Evolutionary conservation across 2,113 vertebrate genomes (phyloP).

Genomic region (Astatotilapia flaviijosephi): DNA sequence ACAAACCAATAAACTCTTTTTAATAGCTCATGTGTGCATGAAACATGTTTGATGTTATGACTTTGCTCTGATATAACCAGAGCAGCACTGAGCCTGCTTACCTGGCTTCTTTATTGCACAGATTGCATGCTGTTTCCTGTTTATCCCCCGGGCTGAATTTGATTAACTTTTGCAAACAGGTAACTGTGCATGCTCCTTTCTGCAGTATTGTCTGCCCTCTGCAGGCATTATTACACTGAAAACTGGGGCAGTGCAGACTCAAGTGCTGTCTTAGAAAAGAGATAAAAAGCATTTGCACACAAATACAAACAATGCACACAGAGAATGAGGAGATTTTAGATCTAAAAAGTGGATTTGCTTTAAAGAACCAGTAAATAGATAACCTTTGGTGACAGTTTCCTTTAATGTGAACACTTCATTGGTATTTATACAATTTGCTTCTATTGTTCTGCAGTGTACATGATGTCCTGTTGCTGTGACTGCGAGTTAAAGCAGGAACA

Average conservation of each 20-base stretch:
- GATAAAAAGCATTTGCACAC: neutral
- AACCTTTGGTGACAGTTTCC: accelerated
- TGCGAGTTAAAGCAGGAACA: neutral
- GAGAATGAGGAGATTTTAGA: neutral
- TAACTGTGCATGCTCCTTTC: neutral
- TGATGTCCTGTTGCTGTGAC: neutral
- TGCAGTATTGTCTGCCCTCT: neutral
- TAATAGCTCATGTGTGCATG: neutral
- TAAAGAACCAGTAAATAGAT: neutral
- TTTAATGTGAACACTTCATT: neutral
- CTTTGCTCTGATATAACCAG: neutral
- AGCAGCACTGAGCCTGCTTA: neutral
- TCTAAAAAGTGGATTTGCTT: neutral
- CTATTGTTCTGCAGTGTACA: neutral
- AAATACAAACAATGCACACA: neutral
- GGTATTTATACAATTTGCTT: neutral
- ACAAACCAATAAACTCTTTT: neutral
- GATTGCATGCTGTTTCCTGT: neutral
- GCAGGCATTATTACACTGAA: neutral
- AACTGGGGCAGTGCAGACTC: accelerated
- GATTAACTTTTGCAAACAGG: neutral
- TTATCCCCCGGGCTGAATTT: neutral
- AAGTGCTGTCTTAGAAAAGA: neutral
- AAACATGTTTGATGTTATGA: neutral
- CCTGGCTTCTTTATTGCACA: neutral